Evolutionary conservation across 2,888 invertebrate genomes (phyloP).

Genomic region (Eilema depressum): DNA sequence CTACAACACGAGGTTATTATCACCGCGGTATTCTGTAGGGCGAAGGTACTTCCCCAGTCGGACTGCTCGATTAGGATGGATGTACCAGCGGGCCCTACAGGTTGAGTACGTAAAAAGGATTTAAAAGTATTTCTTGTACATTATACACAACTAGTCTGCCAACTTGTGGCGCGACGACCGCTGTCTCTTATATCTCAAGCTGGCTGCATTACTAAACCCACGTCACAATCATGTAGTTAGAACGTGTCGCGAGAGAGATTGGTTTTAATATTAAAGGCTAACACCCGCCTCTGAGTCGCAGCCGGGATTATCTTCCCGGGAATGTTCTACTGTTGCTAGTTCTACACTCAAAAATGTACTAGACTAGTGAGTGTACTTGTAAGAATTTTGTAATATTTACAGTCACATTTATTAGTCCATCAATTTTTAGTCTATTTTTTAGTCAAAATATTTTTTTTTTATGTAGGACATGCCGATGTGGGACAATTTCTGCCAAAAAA

Average conservation of each 20-base stretch:
- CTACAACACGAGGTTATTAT: too few relatives aligned
- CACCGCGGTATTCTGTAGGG: too few relatives aligned
- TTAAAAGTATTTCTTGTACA: too few relatives aligned
- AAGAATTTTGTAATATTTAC: background rate
- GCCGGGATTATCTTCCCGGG: constrained; percentile 33
- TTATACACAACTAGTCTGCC: background rate
- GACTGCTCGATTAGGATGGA: too few relatives aligned
- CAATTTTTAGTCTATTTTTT: too few relatives aligned
- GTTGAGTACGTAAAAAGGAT: too few relatives aligned
- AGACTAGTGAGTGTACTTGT: background rate
- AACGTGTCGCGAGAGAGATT: constrained; percentile 50
- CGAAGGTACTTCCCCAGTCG: too few relatives aligned
- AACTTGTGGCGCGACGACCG: background rate
- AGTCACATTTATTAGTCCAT: too few relatives aligned
- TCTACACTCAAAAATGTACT: background rate
- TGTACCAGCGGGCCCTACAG: too few relatives aligned
- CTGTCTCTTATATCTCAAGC: constrained; percentile 12
- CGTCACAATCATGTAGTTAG: constrained; percentile 50
- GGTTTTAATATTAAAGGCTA: constrained; percentile 68
- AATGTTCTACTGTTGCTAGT: background rate
- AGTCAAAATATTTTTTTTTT: too few relatives aligned
- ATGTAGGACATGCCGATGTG: too few relatives aligned
- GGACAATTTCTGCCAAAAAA: too few relatives aligned
- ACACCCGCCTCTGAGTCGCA: constrained; percentile 50
- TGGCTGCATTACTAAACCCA: constrained; percentile 24